Percentiles rank a stretch among this genome's conserved stretches.
Conservation (phyloP, 1,140 invertebrate genomes). For the Rhagoletis pomonella region DNA sequence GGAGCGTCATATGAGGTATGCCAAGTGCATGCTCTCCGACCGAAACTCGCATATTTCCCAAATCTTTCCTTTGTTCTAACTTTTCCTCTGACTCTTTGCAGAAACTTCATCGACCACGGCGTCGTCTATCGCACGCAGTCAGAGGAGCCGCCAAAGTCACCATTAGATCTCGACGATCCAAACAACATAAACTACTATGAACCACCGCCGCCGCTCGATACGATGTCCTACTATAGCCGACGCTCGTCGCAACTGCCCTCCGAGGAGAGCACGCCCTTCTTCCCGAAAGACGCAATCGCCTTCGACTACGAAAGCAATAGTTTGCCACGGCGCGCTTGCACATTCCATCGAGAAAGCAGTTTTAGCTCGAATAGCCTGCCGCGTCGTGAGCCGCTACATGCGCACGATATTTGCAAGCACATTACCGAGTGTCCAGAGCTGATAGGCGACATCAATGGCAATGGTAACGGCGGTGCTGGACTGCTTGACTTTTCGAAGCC, state of each 20-base stretch:
- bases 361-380: constrained; percentile 71
- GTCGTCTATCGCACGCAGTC: constrained; percentile 87
- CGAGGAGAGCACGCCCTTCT: constrained; percentile 9
- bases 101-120: constrained; percentile 79
- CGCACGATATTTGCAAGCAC: constrained; percentile 69
- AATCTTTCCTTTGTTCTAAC: background rate
- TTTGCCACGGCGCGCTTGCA: constrained; percentile 67
- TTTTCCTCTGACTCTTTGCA: background rate
- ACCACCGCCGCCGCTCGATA: constrained; percentile 64
- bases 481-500: constrained; percentile 67
- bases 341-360: constrained; percentile 68
- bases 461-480: constrained; percentile 52
- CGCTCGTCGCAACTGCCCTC: constrained; percentile 49
- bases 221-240: constrained; percentile 37
- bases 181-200: constrained; percentile 70
- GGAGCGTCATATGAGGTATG: background rate
- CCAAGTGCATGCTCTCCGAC: background rate
- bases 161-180: constrained; percentile 67
- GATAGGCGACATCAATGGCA: constrained; percentile 60
- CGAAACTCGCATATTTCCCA: background rate
- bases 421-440: constrained; percentile 69
- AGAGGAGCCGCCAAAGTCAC: constrained; percentile 85
- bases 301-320: constrained; percentile 73
- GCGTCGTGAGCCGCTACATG: constrained; percentile 61
- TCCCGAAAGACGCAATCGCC: constrained; percentile 52